Base-by-base conservation (phyloP, 2,113 vertebrate genomes). In the Melanotaenia duboulayi region DNA sequence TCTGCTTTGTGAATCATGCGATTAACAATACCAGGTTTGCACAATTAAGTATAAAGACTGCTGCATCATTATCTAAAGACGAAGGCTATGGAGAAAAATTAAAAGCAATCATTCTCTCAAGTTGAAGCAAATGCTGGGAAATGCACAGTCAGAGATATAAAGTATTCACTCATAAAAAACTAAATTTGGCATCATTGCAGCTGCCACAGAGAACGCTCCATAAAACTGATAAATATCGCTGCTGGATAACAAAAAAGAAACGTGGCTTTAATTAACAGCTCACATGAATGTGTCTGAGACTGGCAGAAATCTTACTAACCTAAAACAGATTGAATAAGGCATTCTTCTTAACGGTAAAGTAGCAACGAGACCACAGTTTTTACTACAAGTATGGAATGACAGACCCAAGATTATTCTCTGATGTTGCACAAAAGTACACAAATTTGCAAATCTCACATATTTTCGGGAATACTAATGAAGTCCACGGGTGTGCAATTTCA, bases 271-370 rank as follows among this genome's bases (percentile, higher is more conserved):
- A 90, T 90, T 85, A 90, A 73, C 77, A 72, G 75, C 61, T 91
- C 77, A 67, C 80, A 81, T 70, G 32, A 87, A 76, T 76, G 76
- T 70, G 62, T 67, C 80, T 67, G 9, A 61, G 79, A 82, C 83
- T 78, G 80, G 76, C 64, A 69, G 77, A 68, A 74, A 84, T 78
- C 71, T 80, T 19, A 52, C 76, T 81, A 91, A 92, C 6, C 73
- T 56, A 84, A 92, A 92, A 77, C 89, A 92, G 84, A 91, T 58
- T 82, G 78, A 63, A 63, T 65, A 32, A 80, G 72, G 76, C 65
- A 64, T 74, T 71, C 24, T 71, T 65, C 13, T n/a, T 66, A 0
- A 66, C 70, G 51, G 46, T 70, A 63, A 78, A 84, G 76, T 60
- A 73, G 61, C 63, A 71, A 57, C 17, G 48, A 12, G 50, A 71